phyloP scores from a whole-genome alignment of 2,113 vertebrate species.

The Pseudolaguvia tuberculata region DNA sequence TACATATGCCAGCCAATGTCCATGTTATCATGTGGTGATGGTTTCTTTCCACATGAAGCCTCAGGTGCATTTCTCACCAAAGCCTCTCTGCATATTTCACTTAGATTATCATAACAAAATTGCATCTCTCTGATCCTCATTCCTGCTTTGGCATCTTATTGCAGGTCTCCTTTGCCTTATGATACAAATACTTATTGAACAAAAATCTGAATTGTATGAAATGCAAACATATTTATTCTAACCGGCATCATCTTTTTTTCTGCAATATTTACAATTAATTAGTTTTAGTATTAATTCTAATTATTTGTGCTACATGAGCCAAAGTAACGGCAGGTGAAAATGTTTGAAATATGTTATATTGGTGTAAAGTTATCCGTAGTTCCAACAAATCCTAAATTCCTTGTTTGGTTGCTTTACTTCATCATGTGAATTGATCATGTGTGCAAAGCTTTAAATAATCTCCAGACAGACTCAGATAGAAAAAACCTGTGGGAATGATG shows the following conservation, averaged over 20 bases:
- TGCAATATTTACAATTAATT: too few species aligned
- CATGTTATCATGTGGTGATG: slow-evolving; percentile 2
- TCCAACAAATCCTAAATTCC: neutral
- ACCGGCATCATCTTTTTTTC: too few species aligned
- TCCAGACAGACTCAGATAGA: slow-evolving; percentile 14
- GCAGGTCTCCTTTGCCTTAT: slow-evolving; percentile 4
- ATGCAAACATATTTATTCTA: neutral
- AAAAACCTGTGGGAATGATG: slow-evolving; percentile 5
- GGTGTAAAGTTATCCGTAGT: neutral
- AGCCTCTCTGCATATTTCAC: neutral
- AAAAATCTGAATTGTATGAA: slow-evolving; percentile 10
- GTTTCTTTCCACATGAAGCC: slow-evolving; percentile 23
- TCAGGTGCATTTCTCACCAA: slow-evolving; percentile 41
- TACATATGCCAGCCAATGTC: neutral
- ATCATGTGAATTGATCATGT: neutral
- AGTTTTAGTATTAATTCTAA: too few species aligned
- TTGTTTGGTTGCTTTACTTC: neutral
- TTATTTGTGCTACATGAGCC: neutral
- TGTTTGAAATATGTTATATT: neutral
- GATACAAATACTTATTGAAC: neutral
- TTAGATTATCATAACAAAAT: slow-evolving; percentile 18
- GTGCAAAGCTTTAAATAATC: slow-evolving; percentile 20
- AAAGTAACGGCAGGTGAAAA: neutral
- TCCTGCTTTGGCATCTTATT: neutral
- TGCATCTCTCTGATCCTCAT: neutral